A percentile compares a stretch with the other conserved stretches of the same genome.
phyloP scores from a whole-genome alignment of 2,113 vertebrate species.

The Laticauda colubrina region DNA sequence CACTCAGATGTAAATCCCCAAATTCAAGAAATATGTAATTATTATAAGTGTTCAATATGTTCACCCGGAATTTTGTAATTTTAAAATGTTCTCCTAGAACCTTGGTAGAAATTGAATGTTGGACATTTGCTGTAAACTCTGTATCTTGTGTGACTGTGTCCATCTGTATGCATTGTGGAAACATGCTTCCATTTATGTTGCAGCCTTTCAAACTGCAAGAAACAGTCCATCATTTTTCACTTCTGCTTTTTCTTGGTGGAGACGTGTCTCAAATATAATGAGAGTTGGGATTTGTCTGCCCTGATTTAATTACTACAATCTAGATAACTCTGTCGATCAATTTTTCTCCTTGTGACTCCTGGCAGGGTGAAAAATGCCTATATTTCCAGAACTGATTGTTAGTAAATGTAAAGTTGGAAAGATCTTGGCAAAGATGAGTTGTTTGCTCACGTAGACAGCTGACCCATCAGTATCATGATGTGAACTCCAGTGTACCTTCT shows the following conservation, averaged over 20 bases:
- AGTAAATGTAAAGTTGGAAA: slow-evolving; percentile 66
- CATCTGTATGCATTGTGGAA: slow-evolving; percentile 29
- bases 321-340: slow-evolving; percentile 72
- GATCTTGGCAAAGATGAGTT: slow-evolving; percentile 70
- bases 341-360: slow-evolving; percentile 69
- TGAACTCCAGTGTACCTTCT: slow-evolving; percentile 44
- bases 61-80: background rate
- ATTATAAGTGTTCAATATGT: background rate
- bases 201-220: slow-evolving; percentile 38
- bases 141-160: background rate
- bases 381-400: slow-evolving; percentile 69
- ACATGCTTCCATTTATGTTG: slow-evolving; percentile 46
- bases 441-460: slow-evolving; percentile 65
- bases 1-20: background rate
- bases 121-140: background rate
- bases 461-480: slow-evolving; percentile 66
- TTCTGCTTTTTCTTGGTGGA: slow-evolving; percentile 71
- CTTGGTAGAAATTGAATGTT: background rate
- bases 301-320: slow-evolving; percentile 56
- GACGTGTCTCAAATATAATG: slow-evolving; percentile 63
- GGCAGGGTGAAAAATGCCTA: slow-evolving; percentile 71
- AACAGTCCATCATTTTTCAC: slow-evolving; percentile 40
- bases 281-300: slow-evolving; percentile 56
- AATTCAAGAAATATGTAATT: background rate
- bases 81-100: background rate